Conservation (phyloP, 2,797 vertebrate species). For the Syndactyla subalaris region DNA sequence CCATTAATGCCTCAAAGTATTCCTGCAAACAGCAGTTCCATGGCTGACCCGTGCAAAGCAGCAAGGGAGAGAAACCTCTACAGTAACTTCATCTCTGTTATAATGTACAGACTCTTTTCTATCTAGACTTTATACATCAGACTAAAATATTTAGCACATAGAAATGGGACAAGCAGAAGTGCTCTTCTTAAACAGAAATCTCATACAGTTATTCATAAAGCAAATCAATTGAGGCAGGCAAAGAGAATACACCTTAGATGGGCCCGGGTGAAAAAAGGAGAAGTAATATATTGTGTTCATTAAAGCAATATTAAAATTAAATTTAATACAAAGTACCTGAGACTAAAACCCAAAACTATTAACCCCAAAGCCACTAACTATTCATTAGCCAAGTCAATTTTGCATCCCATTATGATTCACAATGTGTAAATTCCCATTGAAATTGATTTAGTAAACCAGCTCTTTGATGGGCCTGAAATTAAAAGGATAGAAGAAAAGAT, state of each 20-base stretch:
- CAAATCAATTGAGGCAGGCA: constrained; percentile 39
- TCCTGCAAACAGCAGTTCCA: background rate
- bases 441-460: constrained; percentile 81
- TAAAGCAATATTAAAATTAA: constrained; percentile 74
- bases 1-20: background rate
- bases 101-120: background rate
- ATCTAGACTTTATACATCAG: background rate
- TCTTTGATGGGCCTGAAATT: constrained; percentile 77
- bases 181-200: constrained; percentile 45
- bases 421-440: constrained; percentile 80
- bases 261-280: constrained; percentile 28
- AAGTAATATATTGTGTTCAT: constrained; percentile 63
- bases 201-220: constrained; percentile 38
- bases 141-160: constrained; percentile 8
- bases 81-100: background rate
- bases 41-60: background rate
- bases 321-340: constrained; percentile 77
- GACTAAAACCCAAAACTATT: constrained; percentile 76
- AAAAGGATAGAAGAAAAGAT: constrained; percentile 75
- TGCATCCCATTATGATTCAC: constrained; percentile 80
- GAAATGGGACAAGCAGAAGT: background rate
- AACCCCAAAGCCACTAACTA: constrained; percentile 79
- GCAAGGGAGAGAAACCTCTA: background rate
- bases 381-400: constrained; percentile 81
- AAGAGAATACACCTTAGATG: constrained; percentile 41